Evolutionary conservation across 2,113 vertebrate genomes (phyloP).

Genomic region (Rhagologus leucostigma): DNA sequence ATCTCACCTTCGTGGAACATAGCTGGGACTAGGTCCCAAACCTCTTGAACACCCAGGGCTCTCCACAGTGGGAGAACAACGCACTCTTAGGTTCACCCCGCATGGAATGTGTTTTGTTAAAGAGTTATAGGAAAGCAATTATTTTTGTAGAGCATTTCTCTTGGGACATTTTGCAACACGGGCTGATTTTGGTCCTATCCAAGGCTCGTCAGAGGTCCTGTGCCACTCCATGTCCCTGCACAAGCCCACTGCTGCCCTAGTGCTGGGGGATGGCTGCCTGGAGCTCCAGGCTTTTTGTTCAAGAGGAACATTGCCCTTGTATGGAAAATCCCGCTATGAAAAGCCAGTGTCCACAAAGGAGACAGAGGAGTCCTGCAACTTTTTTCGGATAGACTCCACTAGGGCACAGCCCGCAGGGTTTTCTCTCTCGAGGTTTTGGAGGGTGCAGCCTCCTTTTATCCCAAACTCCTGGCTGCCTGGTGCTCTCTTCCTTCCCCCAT

Average conservation of each 20-base stretch:
- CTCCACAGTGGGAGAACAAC: accelerated
- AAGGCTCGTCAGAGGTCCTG: not conserved
- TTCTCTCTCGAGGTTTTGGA: accelerated
- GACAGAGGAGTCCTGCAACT: not conserved
- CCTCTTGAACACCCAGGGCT: accelerated
- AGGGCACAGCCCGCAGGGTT: accelerated
- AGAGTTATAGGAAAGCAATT: not conserved
- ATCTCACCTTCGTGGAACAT: not conserved
- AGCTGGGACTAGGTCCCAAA: not conserved
- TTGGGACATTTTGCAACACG: not conserved
- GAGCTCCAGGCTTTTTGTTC: not conserved
- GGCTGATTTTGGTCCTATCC: not conserved
- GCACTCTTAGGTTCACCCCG: not conserved
- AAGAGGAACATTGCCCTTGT: not conserved
- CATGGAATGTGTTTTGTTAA: not conserved
- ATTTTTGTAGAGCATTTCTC: not conserved
- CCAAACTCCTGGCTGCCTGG: accelerated
- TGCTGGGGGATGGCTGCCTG: not conserved
- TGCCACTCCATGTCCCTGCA: not conserved
- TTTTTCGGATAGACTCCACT: not conserved
- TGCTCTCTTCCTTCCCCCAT: not conserved
- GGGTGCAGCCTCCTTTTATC: not conserved
- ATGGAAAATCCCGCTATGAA: not conserved
- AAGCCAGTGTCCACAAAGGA: not conserved
- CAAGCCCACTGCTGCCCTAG: not conserved